These are phyloP conservation scores for Orchesella cincta DNA, from an alignment of 1,140 invertebrate genomes.

Conservation along the genomic window DNA sequence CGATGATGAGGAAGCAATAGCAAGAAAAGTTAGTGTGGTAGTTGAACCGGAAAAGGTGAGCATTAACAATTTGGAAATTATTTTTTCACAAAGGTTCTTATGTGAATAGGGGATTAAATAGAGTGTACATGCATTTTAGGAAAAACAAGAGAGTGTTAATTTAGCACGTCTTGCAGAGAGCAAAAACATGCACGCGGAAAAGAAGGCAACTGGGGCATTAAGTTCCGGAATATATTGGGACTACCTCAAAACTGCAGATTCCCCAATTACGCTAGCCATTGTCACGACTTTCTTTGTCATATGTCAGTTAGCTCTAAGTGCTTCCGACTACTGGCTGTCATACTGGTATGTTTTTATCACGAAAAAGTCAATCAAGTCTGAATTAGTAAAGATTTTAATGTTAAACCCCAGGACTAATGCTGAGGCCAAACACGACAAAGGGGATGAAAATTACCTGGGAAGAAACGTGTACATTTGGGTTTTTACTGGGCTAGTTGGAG, in stretches of 20 bases:
- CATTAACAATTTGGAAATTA: neutral
- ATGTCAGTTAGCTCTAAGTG: constrained; percentile 35
- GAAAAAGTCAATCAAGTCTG: neutral
- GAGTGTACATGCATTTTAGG: neutral
- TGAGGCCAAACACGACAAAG: neutral
- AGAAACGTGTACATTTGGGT: constrained; percentile 17
- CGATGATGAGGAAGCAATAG: constrained; percentile 38
- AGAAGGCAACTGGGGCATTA: constrained; percentile 36
- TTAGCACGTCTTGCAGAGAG: neutral
- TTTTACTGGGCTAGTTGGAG: neutral
- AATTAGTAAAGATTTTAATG: neutral
- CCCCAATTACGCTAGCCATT: constrained; percentile 20
- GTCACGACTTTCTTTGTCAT: constrained; percentile 27
- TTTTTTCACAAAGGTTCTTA: neutral
- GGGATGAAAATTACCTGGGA: neutral
- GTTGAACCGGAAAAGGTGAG: constrained; percentile 24
- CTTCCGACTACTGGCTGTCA: constrained; percentile 43
- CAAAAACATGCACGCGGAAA: constrained; percentile 30
- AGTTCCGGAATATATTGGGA: constrained; percentile 31
- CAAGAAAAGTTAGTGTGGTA: constrained; percentile 45
- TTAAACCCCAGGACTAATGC: neutral
- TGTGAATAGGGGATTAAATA: neutral
- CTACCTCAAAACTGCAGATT: constrained; percentile 39
- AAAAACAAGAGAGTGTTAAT: constrained; percentile 58
- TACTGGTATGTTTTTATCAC: constrained; percentile 52